Evolutionary conservation across 2,113 vertebrate species (phyloP).

Genomic region (Rhinopithecus roxellana): DNA sequence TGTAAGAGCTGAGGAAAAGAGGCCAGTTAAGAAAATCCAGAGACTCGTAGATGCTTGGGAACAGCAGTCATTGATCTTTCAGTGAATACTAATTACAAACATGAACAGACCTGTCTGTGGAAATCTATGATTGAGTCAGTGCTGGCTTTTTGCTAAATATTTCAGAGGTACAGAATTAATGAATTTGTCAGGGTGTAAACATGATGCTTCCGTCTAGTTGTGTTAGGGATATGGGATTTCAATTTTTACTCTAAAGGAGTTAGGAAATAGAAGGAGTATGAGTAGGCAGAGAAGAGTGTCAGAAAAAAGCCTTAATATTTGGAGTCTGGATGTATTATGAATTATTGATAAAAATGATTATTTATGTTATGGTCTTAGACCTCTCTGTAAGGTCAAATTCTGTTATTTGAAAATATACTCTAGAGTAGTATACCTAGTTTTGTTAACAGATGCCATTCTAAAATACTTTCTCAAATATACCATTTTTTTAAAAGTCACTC

Average conservation of each 20-base stretch:
- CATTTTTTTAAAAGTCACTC: neutral
- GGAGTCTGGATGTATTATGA: neutral
- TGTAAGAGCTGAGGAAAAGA: neutral
- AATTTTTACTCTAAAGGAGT: neutral
- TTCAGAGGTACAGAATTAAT: neutral
- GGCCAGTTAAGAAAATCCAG: neutral
- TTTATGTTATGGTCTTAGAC: neutral
- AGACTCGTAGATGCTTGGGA: neutral
- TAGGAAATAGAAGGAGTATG: neutral
- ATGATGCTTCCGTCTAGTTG: neutral
- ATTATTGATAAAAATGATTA: neutral
- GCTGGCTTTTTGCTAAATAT: neutral
- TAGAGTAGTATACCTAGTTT: neutral
- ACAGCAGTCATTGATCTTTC: neutral
- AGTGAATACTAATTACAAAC: neutral
- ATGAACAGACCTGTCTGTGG: neutral
- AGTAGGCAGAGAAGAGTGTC: neutral
- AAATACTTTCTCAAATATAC: neutral
- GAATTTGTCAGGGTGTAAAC: neutral
- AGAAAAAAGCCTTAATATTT: neutral
- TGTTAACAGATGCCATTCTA: neutral
- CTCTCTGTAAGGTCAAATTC: neutral
- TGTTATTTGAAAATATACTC: slow-evolving; percentile 25
- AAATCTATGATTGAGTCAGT: neutral
- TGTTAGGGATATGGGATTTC: neutral